Percentiles rank a stretch among this genome's conserved stretches.
Conservation (phyloP, 2,797 vertebrate species). For the Gallinago stenura region DNA sequence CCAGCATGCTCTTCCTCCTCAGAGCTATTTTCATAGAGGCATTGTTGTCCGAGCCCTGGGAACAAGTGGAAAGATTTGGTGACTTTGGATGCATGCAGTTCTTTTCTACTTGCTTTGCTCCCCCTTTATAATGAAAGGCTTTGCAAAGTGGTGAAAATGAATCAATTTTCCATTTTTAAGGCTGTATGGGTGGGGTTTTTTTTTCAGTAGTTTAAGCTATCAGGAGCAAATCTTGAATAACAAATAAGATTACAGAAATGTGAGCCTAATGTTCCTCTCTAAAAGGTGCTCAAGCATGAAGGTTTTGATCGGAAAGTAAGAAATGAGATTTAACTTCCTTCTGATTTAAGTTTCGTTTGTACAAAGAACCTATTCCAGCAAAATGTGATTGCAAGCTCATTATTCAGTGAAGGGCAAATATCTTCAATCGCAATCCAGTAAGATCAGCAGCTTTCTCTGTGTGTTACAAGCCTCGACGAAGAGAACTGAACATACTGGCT, state of each 20-base stretch:
- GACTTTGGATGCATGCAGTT: constrained; percentile 50
- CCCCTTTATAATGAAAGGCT: constrained; percentile 36
- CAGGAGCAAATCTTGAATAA: constrained; percentile 65
- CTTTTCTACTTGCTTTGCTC: constrained; percentile 55
- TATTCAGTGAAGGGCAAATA: constrained; percentile 75
- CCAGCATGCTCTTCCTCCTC: constrained; percentile 61
- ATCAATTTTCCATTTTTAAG: constrained; percentile 48
- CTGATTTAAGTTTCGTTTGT: constrained; percentile 67
- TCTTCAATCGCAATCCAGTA: constrained; percentile 57
- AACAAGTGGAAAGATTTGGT: constrained; percentile 67
- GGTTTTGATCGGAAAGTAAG: constrained; percentile 48
- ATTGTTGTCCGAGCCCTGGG: constrained; percentile 65
- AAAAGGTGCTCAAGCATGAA: constrained; percentile 43
- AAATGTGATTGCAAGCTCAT: constrained; percentile 69
- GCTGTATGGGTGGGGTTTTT: not conserved
- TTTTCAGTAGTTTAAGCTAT: constrained; percentile 29
- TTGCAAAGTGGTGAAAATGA: constrained; percentile 50
- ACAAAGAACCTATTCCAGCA: constrained; percentile 67
- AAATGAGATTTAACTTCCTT: constrained; percentile 75
- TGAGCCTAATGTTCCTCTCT: constrained; percentile 55
- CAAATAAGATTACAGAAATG: constrained; percentile 57
- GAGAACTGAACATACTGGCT: constrained; percentile 73
- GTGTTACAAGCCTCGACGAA: constrained; percentile 52
- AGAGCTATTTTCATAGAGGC: constrained; percentile 54
- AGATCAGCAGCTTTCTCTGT: constrained; percentile 66